Evolutionary conservation across 2,888 invertebrate species (phyloP).

Genomic region (Drosophila bunnanda): DNA sequence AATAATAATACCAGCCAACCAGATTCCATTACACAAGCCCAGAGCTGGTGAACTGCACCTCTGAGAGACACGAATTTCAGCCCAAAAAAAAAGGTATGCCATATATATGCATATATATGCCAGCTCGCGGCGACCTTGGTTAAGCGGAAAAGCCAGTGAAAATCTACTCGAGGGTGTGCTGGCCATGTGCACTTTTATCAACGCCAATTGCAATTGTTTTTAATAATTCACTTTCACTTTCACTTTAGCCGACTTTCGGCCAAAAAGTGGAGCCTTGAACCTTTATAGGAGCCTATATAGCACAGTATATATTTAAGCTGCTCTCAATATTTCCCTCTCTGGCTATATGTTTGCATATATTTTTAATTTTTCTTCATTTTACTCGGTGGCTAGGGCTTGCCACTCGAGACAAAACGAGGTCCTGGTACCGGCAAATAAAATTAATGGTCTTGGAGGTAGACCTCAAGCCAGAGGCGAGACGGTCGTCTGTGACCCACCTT

Average conservation of each 20-base stretch:
- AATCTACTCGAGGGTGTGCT: constrained; percentile 1
- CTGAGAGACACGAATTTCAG: not conserved
- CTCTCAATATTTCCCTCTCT: constrained; percentile 6
- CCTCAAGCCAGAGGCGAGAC: constrained; percentile 52
- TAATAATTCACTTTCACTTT: constrained; percentile 75
- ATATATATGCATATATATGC: not conserved
- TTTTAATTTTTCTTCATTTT: constrained; percentile 25
- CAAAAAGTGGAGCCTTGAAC: constrained; percentile 24
- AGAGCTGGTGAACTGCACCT: not conserved
- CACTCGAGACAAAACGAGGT: constrained; percentile 48
- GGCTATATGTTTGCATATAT: too few species aligned
- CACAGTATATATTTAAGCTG: not conserved
- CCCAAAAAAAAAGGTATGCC: not conserved
- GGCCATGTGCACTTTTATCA: constrained; percentile 55
- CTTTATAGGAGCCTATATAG: not conserved
- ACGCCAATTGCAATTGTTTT: constrained; percentile 73
- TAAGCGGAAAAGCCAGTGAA: not conserved
- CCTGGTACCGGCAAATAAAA: constrained; percentile 56
- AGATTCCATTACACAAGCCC: constrained; percentile 1
- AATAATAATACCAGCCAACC: not conserved
- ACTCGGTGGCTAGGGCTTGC: not conserved
- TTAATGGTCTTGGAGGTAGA: constrained; percentile 64
- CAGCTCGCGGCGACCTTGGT: not conserved
- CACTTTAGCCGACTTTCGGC: constrained; percentile 56
- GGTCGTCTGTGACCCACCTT: not conserved